Base-by-base conservation (phyloP, 2,888 invertebrate genomes). In the Euproctis similis region DNA sequence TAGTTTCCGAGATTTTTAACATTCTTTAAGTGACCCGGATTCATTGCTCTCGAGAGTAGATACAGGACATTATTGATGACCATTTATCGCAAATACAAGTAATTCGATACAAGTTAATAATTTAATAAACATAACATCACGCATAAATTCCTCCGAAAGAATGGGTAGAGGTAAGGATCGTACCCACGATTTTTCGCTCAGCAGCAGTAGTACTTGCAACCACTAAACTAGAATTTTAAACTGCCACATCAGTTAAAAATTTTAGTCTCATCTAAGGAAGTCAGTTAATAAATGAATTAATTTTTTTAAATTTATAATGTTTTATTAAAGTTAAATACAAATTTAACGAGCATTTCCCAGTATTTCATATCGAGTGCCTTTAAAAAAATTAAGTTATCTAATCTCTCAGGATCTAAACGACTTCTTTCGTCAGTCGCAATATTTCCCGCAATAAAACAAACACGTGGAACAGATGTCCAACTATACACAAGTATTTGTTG, bases 401-500 rank as follows among this genome's bases (percentile, higher is more conserved):
- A 24, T 28, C 30, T 16, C 24, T 31, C 28, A 13, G 32, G 32
- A 28, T 39, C 32, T 26, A 36, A 28, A 21, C 36, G 39, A 28
- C 26, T 39, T 23, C 39, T 29, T 28, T 36, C 34, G 23, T 41
- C 40, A 31, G 26, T 41, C 7, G 37, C 35, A 27, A 37, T 37
- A 23, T 37, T 37, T 35, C 36, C 40, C 7, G 34, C 40, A 30
- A 35, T 18, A 12, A 37, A 37, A 33, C 34, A 41, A 30, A 37
- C 29, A 24, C 28, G 17, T 11, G 28, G 28, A 28, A 23, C 22
- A 22, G 28, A 25, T 44, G 42, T 40, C 42, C 44, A 31, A 44
- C 47, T 30, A 47, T 40, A 27, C 43, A 31, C 18, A 44, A 34
- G 30, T 44, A 44, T 33, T 32, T 42, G 30, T 34, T 39, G 24